phyloP scores from a whole-genome alignment of 2,113 vertebrate genomes.

The Pipa parva region DNA sequence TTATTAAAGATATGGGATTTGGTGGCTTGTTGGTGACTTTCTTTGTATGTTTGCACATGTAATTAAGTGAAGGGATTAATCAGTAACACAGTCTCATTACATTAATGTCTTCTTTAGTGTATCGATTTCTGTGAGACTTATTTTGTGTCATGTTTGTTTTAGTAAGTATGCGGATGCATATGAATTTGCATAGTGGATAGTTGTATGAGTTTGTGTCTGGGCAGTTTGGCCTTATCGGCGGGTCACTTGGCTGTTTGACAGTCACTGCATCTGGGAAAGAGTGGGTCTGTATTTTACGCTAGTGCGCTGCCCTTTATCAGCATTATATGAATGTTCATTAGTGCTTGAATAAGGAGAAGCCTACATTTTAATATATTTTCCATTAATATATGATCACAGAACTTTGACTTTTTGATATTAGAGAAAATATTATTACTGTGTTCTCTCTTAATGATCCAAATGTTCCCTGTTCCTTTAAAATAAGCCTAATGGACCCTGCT shows the following conservation, averaged over 20 bases:
- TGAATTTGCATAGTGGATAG: background rate
- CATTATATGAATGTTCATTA: background rate
- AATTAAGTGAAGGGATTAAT: background rate
- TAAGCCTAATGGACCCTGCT: no score
- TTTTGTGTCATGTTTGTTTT: background rate
- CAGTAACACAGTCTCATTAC: background rate
- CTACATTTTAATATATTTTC: no score
- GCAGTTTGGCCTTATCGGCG: background rate
- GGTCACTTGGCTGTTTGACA: background rate
- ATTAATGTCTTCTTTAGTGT: no score
- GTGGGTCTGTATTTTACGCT: background rate
- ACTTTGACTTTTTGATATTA: no score
- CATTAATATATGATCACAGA: no score
- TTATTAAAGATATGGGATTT: slow-evolving; percentile 2
- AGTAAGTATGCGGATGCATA: background rate
- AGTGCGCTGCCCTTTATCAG: background rate
- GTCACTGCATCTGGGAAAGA: background rate
- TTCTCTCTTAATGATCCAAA: no score
- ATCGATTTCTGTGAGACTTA: no score
- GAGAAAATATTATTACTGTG: no score
- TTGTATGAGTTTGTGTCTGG: background rate
- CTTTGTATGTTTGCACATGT: background rate
- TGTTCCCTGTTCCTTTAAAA: no score
- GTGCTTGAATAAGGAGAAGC: no score
- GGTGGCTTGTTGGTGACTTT: background rate